Evolutionary conservation across 2,888 invertebrate genomes (phyloP), one percentile per base, ranked within the genome.

Genomic region (Aphodius granarius): DNA sequence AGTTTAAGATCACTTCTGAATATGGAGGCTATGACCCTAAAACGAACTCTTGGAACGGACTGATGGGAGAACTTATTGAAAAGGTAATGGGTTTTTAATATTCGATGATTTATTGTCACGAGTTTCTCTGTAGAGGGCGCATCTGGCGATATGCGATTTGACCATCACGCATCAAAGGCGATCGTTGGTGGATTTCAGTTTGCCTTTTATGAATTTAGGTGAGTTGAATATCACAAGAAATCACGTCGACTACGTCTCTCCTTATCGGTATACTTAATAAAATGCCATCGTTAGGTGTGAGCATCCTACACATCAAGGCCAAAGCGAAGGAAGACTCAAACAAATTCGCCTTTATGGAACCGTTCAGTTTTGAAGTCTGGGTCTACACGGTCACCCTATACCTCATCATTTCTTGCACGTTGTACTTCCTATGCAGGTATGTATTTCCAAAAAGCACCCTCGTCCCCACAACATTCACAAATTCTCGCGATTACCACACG

Each of bases 121-220:
- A n/a, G n/a, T n/a, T 76, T 80, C 80, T 78, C 89, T 90, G 62
- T 87, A 97, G 97, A 94, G 94, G 90, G 97, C 97, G 4, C 96
- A 98, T 86, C 90, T 99, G 81, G 98, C 96, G 0, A 94, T 99
- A 77, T 98, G 97, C 81, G 98, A 98, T 85, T 89, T 99, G 81
- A 98, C 98, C 0, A 97, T 99, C 78, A 99, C 97, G 2, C 96
- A 95, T 85, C 92, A 94, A 75, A 90, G 99, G 74, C 92, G 97
- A 81, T 92, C 93, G 79, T 93, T 91, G 22, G 96, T 97, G n/a
- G 97, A 97, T 86, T 98, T 98, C 85, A 97, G 97, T 3, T 96
- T 97, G 88, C 99, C 99, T 0, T 99, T 98, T 87, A 98, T 99
- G 96, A 97, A 96, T 82, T 88, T 99, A 79, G 96, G 95, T 86